Conservation (phyloP, 1,140 invertebrate species). For the Ceratina japonica region DNA sequence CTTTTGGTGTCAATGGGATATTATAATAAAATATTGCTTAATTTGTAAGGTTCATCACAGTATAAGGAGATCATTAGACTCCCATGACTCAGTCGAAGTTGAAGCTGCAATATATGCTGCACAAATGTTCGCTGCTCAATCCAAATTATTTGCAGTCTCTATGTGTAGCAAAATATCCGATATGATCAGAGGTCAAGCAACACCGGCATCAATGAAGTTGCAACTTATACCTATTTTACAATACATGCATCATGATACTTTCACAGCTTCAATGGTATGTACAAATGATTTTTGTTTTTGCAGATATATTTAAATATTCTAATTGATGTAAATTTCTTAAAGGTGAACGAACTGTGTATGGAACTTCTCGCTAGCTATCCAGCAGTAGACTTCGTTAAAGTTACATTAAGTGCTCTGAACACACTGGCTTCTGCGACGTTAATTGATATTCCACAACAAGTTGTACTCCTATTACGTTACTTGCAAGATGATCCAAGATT, state of each 20-base stretch:
- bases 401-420: constrained; percentile 93
- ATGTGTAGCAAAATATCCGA: constrained; percentile 97
- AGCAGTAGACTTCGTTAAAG: constrained; percentile 91
- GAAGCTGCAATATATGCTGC: constrained; percentile 97
- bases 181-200: constrained; percentile 96
- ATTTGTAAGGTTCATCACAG: constrained; percentile 90
- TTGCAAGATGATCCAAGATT: constrained; percentile 83
- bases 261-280: constrained; percentile 89
- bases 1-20: not conserved
- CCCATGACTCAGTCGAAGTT: constrained; percentile 96
- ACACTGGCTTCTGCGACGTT: constrained; percentile 93
- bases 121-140: constrained; percentile 94
- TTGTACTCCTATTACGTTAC: constrained; percentile 80
- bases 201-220: constrained; percentile 94
- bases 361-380: constrained; percentile 93
- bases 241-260: constrained; percentile 96
- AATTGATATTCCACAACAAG: constrained; percentile 93
- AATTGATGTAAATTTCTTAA: constrained; percentile 37
- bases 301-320: not conserved
- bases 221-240: constrained; percentile 94
- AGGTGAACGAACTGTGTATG: constrained; percentile 88
- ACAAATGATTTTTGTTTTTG: not conserved
- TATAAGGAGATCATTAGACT: constrained; percentile 94
- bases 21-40: constrained; percentile 16
- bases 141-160: constrained; percentile 95